Conservation (phyloP, 2,888 invertebrate species). For the Zele albiditarsus region DNA sequence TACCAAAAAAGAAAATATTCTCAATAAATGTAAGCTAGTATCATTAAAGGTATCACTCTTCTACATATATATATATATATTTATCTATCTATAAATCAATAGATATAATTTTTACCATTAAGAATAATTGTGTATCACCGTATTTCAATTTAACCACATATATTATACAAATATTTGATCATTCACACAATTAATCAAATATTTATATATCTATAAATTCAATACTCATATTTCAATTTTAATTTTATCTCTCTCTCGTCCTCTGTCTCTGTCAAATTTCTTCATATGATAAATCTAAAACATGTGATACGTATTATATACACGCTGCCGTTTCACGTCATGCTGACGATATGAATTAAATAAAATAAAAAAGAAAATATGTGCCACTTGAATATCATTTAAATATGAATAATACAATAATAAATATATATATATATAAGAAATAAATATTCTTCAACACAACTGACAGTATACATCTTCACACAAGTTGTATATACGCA, state of each 20-base stretch:
- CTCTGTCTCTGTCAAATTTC: not conserved
- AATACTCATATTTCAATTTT: conserved; percentile 2
- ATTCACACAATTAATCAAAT: conserved; percentile 13
- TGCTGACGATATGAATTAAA: conserved; percentile 21
- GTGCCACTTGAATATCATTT: conserved; percentile 15
- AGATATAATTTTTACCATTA: not conserved
- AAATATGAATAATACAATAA: conserved; percentile 32
- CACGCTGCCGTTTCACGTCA: conserved; percentile 29
- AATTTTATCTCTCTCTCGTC: not conserved
- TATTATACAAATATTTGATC: not conserved
- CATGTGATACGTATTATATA: conserved; percentile 28
- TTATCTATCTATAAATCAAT: too few species aligned
- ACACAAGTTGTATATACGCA: conserved; percentile 34
- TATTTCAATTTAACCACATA: conserved; percentile 8
- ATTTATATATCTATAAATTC: not conserved
- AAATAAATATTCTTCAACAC: conserved; percentile 27
- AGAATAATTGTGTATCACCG: not conserved
- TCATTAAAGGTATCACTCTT: too few species aligned
- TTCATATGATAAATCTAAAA: conserved; percentile 10
- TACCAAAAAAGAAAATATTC: not conserved
- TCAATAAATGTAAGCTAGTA: not conserved
- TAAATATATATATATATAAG: conserved; percentile 23
- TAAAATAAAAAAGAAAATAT: not conserved
- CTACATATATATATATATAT: too few species aligned
- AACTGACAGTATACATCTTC: conserved; percentile 14